Evolutionary conservation across 2,113 vertebrate genomes (phyloP).

Genomic region (Nematolebias whitei): DNA sequence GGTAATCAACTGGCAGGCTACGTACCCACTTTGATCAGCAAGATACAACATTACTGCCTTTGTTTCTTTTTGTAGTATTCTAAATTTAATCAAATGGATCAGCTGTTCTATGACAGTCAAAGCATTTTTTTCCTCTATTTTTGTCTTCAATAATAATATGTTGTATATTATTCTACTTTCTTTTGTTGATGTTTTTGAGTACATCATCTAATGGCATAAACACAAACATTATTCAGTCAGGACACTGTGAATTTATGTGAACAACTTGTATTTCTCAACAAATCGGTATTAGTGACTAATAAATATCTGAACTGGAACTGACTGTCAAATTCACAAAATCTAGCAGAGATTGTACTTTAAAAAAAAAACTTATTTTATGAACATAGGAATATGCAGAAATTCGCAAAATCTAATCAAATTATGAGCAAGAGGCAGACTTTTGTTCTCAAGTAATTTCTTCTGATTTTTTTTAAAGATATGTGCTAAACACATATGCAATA

Average conservation of each 20-base stretch:
- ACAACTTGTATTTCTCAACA: neutral
- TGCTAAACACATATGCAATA: constrained; percentile 11
- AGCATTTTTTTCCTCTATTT: neutral
- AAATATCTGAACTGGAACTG: neutral
- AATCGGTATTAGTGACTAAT: neutral
- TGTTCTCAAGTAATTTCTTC: constrained; percentile 11
- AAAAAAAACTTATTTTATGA: neutral
- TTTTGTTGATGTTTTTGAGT: neutral
- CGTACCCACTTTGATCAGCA: constrained; percentile 35
- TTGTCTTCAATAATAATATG: neutral
- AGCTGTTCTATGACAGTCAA: constrained; percentile 4
- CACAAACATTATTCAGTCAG: neutral
- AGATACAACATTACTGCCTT: constrained; percentile 13
- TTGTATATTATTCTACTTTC: neutral
- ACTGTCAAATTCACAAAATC: neutral
- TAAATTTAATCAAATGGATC: constrained; percentile 20
- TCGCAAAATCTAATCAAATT: neutral
- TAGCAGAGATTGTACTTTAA: neutral
- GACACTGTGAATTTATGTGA: neutral
- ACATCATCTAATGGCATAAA: neutral
- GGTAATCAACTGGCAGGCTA: constrained; percentile 13
- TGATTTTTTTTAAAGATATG: constrained; percentile 9
- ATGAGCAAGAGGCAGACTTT: neutral
- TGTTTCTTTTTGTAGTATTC: constrained; percentile 8
- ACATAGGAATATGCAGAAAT: neutral